Percentiles rank a stretch among this genome's conserved stretches.
phyloP scores from a whole-genome alignment of 2,113 vertebrate genomes.

The Gnathochromis pfefferi region DNA sequence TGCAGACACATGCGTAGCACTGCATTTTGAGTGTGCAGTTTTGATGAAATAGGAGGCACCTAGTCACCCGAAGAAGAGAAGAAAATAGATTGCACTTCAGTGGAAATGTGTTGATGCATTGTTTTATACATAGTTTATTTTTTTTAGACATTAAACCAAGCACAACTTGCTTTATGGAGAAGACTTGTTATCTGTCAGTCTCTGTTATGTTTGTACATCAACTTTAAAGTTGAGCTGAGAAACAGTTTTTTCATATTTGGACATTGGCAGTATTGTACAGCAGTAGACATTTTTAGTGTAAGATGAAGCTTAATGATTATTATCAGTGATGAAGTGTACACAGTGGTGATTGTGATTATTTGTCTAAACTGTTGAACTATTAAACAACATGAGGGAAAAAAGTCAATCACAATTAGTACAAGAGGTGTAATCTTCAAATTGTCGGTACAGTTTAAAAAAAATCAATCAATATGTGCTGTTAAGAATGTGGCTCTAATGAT shows the following conservation, averaged over 20 bases:
- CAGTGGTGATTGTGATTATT: neutral
- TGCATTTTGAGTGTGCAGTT: neutral
- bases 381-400: neutral
- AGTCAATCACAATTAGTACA: neutral
- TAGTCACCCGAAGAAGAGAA: neutral
- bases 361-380: neutral
- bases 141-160: neutral
- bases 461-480: neutral
- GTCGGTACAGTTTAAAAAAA: neutral
- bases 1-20: neutral
- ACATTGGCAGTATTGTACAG: neutral
- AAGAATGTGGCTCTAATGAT: neutral
- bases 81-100: neutral
- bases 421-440: neutral
- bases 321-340: neutral
- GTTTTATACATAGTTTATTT: neutral
- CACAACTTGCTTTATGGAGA: neutral
- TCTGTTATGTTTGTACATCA: neutral
- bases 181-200: neutral
- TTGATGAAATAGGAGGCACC: neutral
- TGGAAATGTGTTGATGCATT: neutral
- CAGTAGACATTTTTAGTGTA: neutral
- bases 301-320: neutral
- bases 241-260: neutral
- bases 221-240: neutral